These are phyloP conservation scores for Sycobia sp. DNA, from an alignment of 1,140 invertebrate genomes.

Conservation along the genomic window DNA sequence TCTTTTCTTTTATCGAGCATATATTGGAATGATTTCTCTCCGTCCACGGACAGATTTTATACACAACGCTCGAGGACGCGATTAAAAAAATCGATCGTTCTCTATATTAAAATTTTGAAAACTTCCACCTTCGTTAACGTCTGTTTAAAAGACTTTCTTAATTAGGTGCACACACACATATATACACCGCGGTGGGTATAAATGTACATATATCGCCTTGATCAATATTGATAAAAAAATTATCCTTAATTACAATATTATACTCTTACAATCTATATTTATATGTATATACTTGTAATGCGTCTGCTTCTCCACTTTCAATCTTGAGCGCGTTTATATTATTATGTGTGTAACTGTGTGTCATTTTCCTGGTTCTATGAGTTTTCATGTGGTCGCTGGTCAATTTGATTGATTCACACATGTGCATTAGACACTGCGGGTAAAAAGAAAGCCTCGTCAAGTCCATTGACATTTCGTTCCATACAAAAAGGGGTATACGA, in stretches of 20 bases:
- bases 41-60: constrained; percentile 13
- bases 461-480: background rate
- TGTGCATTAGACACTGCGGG: background rate
- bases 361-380: constrained; percentile 2
- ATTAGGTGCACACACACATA: too few species aligned
- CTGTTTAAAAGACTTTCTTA: background rate
- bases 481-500: too few species aligned
- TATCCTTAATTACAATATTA: constrained; percentile 21
- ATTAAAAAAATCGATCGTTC: constrained; percentile 8
- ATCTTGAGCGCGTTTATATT: constrained; percentile 4
- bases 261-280: constrained; percentile 20
- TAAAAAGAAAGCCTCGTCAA: constrained; percentile 10
- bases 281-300: constrained; percentile 1
- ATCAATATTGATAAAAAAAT: constrained; percentile 23
- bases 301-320: background rate
- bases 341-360: constrained; percentile 19
- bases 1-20: too few species aligned
- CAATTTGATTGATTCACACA: constrained; percentile 15
- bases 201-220: background rate
- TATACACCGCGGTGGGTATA: too few species aligned
- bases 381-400: constrained; percentile 17
- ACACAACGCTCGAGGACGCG: background rate
- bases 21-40: constrained; percentile 30
- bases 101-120: background rate
- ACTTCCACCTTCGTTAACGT: background rate